Evolutionary conservation across 2,888 invertebrate genomes (phyloP).

Genomic region (Eristalinus aeneus): DNA sequence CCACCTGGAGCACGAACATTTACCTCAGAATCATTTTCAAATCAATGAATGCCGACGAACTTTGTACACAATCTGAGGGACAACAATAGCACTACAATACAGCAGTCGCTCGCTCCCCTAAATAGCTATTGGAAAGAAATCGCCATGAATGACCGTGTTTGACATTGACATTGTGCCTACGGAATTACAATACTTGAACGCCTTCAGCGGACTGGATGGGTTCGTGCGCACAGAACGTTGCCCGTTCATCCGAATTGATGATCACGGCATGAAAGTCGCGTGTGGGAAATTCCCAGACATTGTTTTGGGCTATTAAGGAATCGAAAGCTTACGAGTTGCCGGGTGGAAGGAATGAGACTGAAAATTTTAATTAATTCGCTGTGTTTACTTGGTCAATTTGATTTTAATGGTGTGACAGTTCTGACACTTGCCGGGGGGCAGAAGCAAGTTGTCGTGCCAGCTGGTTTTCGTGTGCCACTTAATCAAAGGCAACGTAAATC

Average conservation of each 20-base stretch:
- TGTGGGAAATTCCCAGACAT: slow-evolving; percentile 41
- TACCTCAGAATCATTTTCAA: neutral
- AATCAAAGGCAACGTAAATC: neutral
- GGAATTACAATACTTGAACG: slow-evolving; percentile 8
- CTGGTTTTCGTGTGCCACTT: neutral
- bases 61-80: neutral
- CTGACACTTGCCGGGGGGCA: neutral
- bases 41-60: slow-evolving; percentile 51
- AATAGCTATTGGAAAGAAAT: slow-evolving; percentile 22
- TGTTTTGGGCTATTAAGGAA: slow-evolving; percentile 31
- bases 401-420: neutral
- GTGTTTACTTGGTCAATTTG: neutral
- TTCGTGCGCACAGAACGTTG: slow-evolving; percentile 40
- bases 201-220: neutral
- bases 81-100: neutral
- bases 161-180: slow-evolving; percentile 58
- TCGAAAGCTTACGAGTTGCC: neutral
- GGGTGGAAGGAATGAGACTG: neutral
- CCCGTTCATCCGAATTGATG: slow-evolving; percentile 25
- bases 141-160: slow-evolving; percentile 13
- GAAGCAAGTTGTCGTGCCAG: neutral
- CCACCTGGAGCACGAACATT: neutral
- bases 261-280: slow-evolving; percentile 41
- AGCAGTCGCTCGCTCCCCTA: slow-evolving; percentile 2
- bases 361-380: neutral